A percentile compares a stretch with the other conserved stretches of the same genome.
Evolutionary conservation across 2,797 vertebrate species (phyloP).

Genomic region (Dermochelys coriacea): DNA sequence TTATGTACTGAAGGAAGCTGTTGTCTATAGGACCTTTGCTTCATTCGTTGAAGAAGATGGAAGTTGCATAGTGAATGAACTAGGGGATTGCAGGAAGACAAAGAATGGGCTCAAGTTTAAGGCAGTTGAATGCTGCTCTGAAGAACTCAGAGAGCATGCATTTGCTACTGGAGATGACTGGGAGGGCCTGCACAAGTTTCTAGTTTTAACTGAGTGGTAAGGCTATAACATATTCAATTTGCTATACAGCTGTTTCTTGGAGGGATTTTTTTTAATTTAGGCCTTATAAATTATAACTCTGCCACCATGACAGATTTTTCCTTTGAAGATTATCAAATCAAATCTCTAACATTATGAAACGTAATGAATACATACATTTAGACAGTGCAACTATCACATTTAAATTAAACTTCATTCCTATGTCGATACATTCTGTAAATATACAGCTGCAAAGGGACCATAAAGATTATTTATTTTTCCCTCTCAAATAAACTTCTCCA

Average conservation of each 20-base stretch:
- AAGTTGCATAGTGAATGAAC: no score
- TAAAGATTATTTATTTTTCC: background rate
- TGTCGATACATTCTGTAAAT: background rate
- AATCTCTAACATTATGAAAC: background rate
- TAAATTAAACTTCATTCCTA: background rate
- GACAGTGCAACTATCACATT: background rate
- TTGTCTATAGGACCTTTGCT: no score
- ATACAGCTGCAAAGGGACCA: background rate
- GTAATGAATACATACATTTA: background rate
- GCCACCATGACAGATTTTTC: background rate
- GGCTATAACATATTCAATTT: background rate
- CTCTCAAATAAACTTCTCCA: background rate
- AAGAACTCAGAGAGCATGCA: no score
- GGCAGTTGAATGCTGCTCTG: no score
- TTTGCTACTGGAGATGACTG: no score
- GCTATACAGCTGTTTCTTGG: background rate
- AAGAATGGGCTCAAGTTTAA: no score
- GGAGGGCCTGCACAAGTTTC: no score
- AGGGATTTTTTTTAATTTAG: fast-evolving
- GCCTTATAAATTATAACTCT: background rate
- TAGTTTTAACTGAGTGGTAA: background rate
- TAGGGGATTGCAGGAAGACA: no score
- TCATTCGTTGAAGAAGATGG: no score
- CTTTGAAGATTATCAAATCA: background rate
- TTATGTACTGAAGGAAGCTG: no score